A percentile compares a stretch with the other conserved stretches of the same genome.
These are phyloP conservation scores for Daphoenositta chrysoptera DNA, from an alignment of 2,113 vertebrate genomes.

Conservation along the genomic window DNA sequence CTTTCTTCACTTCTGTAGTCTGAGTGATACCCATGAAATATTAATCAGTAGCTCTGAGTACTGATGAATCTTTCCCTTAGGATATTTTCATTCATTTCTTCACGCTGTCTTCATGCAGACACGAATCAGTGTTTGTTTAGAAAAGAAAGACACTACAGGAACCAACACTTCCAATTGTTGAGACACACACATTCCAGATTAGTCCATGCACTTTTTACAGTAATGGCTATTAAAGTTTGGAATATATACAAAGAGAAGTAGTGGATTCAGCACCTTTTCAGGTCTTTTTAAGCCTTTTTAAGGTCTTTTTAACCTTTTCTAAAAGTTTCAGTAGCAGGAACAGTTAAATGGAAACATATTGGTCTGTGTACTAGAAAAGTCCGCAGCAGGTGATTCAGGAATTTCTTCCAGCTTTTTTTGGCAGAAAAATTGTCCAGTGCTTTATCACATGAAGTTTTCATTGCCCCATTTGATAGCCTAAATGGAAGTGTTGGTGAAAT, in stretches of 20 bases:
- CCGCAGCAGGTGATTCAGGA: background rate
- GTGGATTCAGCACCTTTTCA: background rate
- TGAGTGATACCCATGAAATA: background rate
- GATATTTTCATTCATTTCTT: background rate
- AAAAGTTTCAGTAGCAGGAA: background rate
- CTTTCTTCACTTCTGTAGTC: background rate
- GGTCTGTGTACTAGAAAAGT: background rate
- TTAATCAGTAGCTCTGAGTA: background rate
- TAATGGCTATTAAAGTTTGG: background rate
- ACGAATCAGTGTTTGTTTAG: background rate
- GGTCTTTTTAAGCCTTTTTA: background rate
- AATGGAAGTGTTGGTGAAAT: background rate
- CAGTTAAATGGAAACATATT: background rate
- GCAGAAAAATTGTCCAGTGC: background rate
- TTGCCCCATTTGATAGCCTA: background rate
- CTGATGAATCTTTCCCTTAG: background rate
- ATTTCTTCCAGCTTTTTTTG: background rate
- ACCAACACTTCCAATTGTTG: background rate
- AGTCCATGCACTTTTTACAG: rapidly evolving
- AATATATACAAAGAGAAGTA: background rate
- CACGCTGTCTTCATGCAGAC: background rate
- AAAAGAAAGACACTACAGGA: background rate
- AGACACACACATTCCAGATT: background rate
- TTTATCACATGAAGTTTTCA: background rate
- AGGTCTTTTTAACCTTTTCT: too few species aligned